Conservation (phyloP, 2,797 vertebrate species). For the Coregonus ussuriensis region DNA sequence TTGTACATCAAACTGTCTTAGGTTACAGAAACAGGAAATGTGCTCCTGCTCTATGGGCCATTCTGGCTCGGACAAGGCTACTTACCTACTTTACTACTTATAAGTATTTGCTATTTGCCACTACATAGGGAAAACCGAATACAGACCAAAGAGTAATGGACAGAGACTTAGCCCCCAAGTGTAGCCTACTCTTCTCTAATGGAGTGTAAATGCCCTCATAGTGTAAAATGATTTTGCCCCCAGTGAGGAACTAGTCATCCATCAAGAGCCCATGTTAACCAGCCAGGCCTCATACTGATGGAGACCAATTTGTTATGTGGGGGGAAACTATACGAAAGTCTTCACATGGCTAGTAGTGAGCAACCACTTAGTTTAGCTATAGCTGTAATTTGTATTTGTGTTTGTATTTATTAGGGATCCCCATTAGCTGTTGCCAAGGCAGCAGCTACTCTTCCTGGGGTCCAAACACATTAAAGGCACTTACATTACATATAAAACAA, state of each 20-base stretch:
- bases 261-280: slow-evolving; percentile 11
- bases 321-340: background rate
- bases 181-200: background rate
- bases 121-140: background rate
- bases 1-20: background rate
- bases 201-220: background rate
- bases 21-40: background rate
- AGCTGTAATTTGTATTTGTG: background rate
- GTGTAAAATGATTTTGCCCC: slow-evolving; percentile 1
- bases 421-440: too few species aligned
- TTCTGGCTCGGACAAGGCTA: background rate
- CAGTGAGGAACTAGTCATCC: background rate
- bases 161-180: slow-evolving; percentile 13
- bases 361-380: background rate
- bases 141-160: slow-evolving; percentile 13
- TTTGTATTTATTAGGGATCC: too few species aligned
- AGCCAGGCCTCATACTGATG: background rate
- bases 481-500: too few species aligned
- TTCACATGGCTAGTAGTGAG: too few species aligned
- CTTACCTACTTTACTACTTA: background rate
- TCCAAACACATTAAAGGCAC: too few species aligned
- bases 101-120: background rate
- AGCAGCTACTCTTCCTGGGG: too few species aligned
- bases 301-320: background rate
- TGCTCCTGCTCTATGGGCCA: background rate